These are phyloP conservation scores for Magallana ariakensis DNA, from an alignment of 1,140 invertebrate genomes.

Conservation along the genomic window DNA sequence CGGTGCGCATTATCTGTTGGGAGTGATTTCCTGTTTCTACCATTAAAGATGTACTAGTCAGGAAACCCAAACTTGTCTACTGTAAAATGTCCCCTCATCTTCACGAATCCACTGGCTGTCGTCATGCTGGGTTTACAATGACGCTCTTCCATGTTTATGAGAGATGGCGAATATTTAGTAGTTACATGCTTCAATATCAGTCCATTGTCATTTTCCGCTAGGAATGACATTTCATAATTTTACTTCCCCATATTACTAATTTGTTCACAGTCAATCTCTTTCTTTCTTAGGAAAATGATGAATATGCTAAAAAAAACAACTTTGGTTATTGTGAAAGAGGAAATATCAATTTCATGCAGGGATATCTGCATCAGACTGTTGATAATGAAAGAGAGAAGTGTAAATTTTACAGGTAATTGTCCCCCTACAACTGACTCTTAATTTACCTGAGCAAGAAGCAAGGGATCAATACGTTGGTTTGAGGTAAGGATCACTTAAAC, in stretches of 20 bases:
- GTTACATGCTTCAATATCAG: background rate
- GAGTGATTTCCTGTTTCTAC: constrained; percentile 22
- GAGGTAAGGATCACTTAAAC: background rate
- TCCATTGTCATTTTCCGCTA: background rate
- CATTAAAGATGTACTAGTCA: constrained; percentile 23
- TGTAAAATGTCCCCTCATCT: background rate
- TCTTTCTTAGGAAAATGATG: background rate
- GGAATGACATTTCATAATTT: constrained; percentile 15
- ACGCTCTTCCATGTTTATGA: background rate
- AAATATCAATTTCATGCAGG: background rate
- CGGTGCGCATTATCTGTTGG: constrained; percentile 28
- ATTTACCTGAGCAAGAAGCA: background rate
- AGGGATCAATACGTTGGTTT: background rate
- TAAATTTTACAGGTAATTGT: constrained; percentile 28
- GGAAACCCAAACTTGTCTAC: constrained; percentile 23
- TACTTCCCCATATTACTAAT: background rate
- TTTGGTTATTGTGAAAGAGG: background rate
- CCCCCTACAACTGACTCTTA: background rate
- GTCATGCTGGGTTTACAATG: background rate
- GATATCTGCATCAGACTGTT: background rate
- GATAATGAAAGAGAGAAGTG: constrained; percentile 3
- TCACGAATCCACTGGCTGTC: background rate
- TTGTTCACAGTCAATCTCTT: background rate
- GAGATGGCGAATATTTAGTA: background rate
- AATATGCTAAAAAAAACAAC: constrained; percentile 12